Conservation (phyloP, 1,140 invertebrate species). For the Phthorimaea operculella region DNA sequence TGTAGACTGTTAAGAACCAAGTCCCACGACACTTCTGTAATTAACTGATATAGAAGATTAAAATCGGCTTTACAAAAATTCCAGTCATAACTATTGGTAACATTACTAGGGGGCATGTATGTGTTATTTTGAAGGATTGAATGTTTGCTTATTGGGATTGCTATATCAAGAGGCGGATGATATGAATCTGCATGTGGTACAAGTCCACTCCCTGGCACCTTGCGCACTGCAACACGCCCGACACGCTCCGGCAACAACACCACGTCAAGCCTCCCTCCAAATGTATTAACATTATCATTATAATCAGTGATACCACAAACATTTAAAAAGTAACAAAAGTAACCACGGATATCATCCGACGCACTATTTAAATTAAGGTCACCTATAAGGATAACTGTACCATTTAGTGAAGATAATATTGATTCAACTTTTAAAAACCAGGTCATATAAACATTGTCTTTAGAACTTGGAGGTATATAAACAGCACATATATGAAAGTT, state of each 20-base stretch:
- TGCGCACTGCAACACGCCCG: neutral
- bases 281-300: constrained; percentile 1
- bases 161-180: constrained; percentile 6
- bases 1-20: neutral
- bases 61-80: no score
- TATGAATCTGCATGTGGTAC: constrained; percentile 4
- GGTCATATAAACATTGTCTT: no score
- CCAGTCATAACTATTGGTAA: no score
- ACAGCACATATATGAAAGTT: no score
- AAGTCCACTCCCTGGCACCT: neutral
- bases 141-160: neutral
- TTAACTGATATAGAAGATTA: no score
- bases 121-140: neutral
- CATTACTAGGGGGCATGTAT: constrained; percentile 1
- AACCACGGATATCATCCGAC: no score
- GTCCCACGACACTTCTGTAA: neutral
- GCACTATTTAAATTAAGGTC: no score
- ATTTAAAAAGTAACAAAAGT: no score
- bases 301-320: constrained; percentile 3
- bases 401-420: neutral
- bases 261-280: constrained; percentile 6
- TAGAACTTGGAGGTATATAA: no score
- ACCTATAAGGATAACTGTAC: no score
- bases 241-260: constrained; percentile 6
- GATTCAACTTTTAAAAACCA: constrained; percentile 7